Evolutionary conservation across 2,113 vertebrate species (phyloP).

Genomic region (Podarcis cretensis): DNA sequence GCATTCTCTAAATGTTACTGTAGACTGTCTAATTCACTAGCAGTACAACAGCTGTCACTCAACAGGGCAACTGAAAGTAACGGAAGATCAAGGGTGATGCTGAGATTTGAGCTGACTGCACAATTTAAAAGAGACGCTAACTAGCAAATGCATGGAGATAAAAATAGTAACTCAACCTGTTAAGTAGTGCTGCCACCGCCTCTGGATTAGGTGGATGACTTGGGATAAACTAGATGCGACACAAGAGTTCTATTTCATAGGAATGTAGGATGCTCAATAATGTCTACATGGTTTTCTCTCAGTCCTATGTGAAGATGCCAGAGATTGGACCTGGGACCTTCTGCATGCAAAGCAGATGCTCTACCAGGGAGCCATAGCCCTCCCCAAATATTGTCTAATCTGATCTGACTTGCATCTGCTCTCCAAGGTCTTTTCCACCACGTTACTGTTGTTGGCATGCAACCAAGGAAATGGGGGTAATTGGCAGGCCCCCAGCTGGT

Average conservation of each 20-base stretch:
- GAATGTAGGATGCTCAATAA: no score
- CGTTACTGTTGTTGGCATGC: no score
- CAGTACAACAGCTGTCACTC: neutral
- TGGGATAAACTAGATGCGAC: neutral
- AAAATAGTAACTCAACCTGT: neutral
- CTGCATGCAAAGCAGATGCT: no score
- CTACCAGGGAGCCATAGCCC: no score
- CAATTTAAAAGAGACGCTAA: neutral
- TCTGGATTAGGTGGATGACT: neutral
- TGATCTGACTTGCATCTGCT: no score
- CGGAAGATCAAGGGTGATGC: neutral
- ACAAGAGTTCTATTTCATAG: no score
- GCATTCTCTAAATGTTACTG: neutral
- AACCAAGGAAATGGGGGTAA: no score
- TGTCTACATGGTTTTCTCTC: neutral
- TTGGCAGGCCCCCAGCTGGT: no score
- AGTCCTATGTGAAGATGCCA: no score
- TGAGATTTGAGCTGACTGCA: neutral
- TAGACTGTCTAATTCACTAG: neutral
- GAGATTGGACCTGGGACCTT: no score
- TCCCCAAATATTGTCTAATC: no score
- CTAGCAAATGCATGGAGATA: neutral
- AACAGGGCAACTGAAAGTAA: neutral
- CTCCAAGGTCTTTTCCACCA: no score
- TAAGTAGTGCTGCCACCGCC: neutral